phyloP scores from a whole-genome alignment of 1,140 invertebrate species.

The Periplaneta americana region DNA sequence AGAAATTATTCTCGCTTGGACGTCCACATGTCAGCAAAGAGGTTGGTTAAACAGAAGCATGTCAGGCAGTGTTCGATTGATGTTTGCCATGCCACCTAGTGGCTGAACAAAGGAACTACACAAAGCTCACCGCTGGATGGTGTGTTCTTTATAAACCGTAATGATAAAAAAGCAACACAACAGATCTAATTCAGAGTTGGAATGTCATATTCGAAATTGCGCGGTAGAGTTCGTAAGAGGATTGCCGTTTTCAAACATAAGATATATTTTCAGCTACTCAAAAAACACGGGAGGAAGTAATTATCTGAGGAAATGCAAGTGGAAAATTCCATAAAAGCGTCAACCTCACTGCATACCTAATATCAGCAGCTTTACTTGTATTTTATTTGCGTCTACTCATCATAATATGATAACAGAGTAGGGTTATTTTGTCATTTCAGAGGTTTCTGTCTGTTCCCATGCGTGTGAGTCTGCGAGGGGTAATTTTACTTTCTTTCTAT shows the following conservation, averaged over 20 bases:
- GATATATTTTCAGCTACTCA: not conserved
- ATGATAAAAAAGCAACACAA: not conserved
- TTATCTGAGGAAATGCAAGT: not conserved
- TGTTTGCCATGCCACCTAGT: not conserved
- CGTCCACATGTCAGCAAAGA: not conserved
- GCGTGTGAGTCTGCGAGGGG: not conserved
- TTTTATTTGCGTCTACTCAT: not conserved
- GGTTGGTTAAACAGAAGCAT: not conserved
- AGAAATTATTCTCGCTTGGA: not conserved
- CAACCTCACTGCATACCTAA: not conserved
- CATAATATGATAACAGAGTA: not conserved
- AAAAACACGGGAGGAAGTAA: not conserved
- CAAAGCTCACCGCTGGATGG: not conserved
- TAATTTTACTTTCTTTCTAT: slow-evolving; percentile 1
- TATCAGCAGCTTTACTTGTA: not conserved
- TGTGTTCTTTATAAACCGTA: not conserved
- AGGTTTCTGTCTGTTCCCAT: not conserved
- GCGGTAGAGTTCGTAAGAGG: not conserved
- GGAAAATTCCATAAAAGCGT: not conserved
- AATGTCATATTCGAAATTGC: not conserved
- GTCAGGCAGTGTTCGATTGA: not conserved
- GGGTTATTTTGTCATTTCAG: slow-evolving; percentile 1
- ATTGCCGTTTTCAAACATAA: not conserved
- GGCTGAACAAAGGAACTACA: not conserved
- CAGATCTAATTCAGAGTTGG: not conserved